Percentiles rank a stretch among this genome's conserved stretches.
Evolutionary conservation across 2,888 invertebrate species (phyloP).

Genomic region (Cosmorhoe ocellata): DNA sequence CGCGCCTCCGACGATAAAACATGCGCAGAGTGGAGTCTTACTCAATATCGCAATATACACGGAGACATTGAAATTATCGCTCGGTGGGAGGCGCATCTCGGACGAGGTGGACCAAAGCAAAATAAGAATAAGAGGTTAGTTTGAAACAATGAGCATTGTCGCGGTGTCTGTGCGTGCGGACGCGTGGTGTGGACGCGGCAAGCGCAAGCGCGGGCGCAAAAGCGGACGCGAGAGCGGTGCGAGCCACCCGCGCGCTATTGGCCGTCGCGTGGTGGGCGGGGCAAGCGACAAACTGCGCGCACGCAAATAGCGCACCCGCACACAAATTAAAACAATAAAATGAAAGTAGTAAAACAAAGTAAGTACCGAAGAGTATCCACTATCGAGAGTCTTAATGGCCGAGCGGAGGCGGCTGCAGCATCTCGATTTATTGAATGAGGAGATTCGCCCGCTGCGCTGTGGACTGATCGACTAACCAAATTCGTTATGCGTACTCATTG

Average conservation of each 20-base stretch:
- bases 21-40: conserved; percentile 74
- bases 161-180: conserved; percentile 54
- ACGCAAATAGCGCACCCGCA: conserved; percentile 81
- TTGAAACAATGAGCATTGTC: conserved; percentile 79
- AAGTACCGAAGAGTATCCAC: conserved; percentile 71
- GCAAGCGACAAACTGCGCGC: conserved; percentile 77
- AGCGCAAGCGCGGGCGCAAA: conserved; percentile 45
- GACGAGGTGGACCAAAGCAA: conserved; percentile 58
- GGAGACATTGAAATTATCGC: conserved; percentile 80
- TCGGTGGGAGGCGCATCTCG: conserved; percentile 72
- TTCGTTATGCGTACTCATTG: conserved; percentile 37
- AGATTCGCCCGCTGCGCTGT: conserved; percentile 43
- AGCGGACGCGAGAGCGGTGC: conserved; percentile 51
- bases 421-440: conserved; percentile 67
- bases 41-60: conserved; percentile 76
- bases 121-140: conserved; percentile 73
- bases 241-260: conserved; percentile 67
- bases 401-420: conserved; percentile 66
- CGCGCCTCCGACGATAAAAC: conserved; percentile 75
- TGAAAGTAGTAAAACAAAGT: conserved; percentile 80
- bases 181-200: conserved; percentile 46
- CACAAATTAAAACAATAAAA: conserved; percentile 83
- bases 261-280: conserved; percentile 67
- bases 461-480: conserved; percentile 42
- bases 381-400: conserved; percentile 77